A percentile compares a stretch with the other conserved stretches of the same genome.
Evolutionary conservation across 2,113 vertebrate genomes (phyloP).

Genomic region (Mirounga angustirostris): DNA sequence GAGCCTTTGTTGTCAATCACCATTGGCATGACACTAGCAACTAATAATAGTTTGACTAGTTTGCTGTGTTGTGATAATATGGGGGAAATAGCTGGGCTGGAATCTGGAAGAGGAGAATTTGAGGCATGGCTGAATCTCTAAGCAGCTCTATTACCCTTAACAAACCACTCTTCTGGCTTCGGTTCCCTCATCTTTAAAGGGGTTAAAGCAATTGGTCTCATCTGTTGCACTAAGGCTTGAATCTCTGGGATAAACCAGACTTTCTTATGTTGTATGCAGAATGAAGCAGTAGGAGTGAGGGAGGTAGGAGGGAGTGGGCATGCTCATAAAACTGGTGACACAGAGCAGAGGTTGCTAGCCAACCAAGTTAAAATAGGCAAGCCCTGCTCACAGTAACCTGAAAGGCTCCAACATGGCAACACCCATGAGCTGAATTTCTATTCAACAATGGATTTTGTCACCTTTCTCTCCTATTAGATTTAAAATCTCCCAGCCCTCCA

Average conservation of each 20-base stretch:
- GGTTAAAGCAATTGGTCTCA: not conserved
- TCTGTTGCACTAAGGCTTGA: not conserved
- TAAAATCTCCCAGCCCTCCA: not conserved
- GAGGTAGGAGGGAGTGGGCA: not conserved
- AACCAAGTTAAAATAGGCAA: not conserved
- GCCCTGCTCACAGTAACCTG: not conserved
- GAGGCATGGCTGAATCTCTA: not conserved
- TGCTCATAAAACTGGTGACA: not conserved
- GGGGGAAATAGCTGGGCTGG: not conserved
- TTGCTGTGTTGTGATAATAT: not conserved
- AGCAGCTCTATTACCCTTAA: not conserved
- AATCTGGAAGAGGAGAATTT: not conserved
- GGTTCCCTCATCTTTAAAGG: not conserved
- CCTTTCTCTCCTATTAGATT: not conserved
- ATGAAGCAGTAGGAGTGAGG: not conserved
- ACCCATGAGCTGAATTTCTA: not conserved
- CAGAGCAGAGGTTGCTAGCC: not conserved
- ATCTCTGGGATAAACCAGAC: not conserved
- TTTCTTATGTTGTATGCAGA: not conserved
- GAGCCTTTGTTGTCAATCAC: not conserved
- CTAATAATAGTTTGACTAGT: not conserved
- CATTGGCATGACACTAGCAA: not conserved
- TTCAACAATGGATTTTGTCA: not conserved
- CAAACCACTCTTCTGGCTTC: not conserved
- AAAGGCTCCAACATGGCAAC: not conserved